Conservation (phyloP, 2,113 vertebrate species). For the Thunnus maccoyii region DNA sequence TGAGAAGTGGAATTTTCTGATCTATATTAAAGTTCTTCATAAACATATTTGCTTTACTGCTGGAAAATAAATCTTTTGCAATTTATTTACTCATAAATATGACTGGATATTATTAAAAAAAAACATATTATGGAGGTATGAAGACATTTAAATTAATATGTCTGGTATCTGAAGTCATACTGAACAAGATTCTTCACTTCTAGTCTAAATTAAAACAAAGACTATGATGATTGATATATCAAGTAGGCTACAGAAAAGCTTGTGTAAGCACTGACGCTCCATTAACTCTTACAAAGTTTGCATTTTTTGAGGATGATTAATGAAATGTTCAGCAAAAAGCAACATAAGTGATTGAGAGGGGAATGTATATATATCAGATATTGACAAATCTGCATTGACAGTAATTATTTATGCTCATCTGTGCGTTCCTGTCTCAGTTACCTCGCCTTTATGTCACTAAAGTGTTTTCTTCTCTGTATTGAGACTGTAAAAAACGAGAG, state of each 20-base stretch:
- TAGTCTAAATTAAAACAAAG: background rate
- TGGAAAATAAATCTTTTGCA: conserved; percentile 48
- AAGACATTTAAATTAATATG: background rate
- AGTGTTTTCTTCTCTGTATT: background rate
- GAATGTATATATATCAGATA: background rate
- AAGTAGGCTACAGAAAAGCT: background rate
- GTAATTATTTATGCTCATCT: background rate
- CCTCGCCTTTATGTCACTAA: background rate
- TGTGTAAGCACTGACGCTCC: background rate
- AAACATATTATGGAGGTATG: background rate
- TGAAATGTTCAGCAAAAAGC: background rate
- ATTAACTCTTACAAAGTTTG: background rate
- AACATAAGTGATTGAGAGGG: background rate
- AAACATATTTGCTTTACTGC: conserved; percentile 99
- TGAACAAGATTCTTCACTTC: background rate
- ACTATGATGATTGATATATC: background rate
- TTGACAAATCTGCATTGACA: background rate
- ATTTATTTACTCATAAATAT: background rate
- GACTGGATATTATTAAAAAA: background rate
- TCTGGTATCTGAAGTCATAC: background rate
- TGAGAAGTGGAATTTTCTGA: conserved; percentile 92
- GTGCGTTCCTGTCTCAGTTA: background rate
- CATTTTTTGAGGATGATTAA: background rate
- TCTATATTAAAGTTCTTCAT: conserved; percentile 99
- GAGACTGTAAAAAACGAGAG: conserved; percentile 33